These are phyloP conservation scores for Muscicapa adusta DNA, from an alignment of 2,113 vertebrate species.

Conservation along the genomic window DNA sequence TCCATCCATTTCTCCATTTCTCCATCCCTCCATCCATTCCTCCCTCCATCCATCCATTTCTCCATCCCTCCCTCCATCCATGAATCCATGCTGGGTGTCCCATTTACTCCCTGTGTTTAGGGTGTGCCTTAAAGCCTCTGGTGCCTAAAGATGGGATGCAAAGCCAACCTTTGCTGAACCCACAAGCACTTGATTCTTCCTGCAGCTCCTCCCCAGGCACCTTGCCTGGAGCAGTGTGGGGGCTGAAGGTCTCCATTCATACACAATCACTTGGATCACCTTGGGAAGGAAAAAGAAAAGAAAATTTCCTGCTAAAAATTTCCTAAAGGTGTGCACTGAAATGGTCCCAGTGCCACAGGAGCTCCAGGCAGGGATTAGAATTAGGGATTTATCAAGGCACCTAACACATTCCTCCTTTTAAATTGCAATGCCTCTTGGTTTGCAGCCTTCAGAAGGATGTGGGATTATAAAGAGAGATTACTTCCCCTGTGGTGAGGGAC, in stretches of 20 bases:
- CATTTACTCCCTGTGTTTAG: neutral
- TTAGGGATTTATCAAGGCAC: neutral
- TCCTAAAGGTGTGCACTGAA: rapidly evolving
- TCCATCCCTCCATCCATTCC: neutral
- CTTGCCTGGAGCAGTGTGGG: neutral
- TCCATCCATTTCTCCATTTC: too few species aligned
- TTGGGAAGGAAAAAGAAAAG: neutral
- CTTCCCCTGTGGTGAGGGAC: neutral
- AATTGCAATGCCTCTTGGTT: neutral
- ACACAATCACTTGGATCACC: neutral
- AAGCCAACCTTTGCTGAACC: neutral
- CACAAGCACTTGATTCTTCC: neutral
- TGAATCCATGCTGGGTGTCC: neutral
- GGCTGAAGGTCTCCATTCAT: neutral
- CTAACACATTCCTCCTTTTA: rapidly evolving
- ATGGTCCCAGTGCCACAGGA: neutral
- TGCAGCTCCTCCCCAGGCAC: neutral
- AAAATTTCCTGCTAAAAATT: neutral
- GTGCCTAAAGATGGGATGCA: neutral
- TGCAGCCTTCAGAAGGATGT: neutral
- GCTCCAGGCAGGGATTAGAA: neutral
- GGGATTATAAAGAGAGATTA: too few species aligned
- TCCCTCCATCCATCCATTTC: neutral
- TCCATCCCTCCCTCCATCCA: neutral
- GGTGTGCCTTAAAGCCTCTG: neutral